A percentile compares a stretch with the other conserved stretches of the same genome.
Conservation (phyloP, 2,113 vertebrate genomes). For the Parotia lawesii region DNA sequence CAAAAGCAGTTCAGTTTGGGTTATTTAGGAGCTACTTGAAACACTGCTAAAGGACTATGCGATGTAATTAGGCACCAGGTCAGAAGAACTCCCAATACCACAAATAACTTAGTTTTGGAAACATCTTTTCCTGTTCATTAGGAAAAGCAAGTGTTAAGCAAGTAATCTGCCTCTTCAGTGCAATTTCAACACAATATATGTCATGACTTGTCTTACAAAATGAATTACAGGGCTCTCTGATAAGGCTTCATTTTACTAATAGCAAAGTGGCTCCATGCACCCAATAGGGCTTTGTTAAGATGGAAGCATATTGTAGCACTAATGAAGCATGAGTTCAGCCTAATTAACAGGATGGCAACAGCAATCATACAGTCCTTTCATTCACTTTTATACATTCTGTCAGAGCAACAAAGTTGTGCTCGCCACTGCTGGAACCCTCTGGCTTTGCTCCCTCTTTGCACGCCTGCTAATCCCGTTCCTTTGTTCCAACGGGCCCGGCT, state of each 20-base stretch:
- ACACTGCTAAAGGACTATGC: background rate
- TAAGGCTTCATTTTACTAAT: conserved; percentile 49
- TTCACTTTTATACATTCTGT: conserved; percentile 50
- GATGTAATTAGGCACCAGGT: background rate
- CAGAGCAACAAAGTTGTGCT: conserved; percentile 39
- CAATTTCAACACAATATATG: conserved; percentile 28
- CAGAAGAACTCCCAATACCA: background rate
- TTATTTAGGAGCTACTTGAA: background rate
- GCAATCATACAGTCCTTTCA: conserved; percentile 53
- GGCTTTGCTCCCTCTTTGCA: conserved; percentile 23
- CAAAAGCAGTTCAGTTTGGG: background rate
- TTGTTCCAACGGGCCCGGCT: background rate
- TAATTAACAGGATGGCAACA: conserved; percentile 56
- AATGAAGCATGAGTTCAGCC: conserved; percentile 66
- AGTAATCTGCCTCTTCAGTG: conserved; percentile 20
- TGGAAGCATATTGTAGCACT: conserved; percentile 55
- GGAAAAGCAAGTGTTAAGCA: conserved; percentile 18
- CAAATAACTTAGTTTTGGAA: conserved; percentile 8
- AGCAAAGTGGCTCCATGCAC: conserved; percentile 27
- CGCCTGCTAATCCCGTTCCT: background rate
- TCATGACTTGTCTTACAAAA: conserved; percentile 25
- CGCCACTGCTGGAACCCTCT: background rate
- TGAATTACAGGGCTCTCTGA: conserved; percentile 40
- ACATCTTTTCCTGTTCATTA: conserved; percentile 6
- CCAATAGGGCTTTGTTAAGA: conserved; percentile 50